A percentile compares a stretch with the other conserved stretches of the same genome.
Conservation (phyloP, 2,888 invertebrate species). For the Microctonus aethiopoides region DNA sequence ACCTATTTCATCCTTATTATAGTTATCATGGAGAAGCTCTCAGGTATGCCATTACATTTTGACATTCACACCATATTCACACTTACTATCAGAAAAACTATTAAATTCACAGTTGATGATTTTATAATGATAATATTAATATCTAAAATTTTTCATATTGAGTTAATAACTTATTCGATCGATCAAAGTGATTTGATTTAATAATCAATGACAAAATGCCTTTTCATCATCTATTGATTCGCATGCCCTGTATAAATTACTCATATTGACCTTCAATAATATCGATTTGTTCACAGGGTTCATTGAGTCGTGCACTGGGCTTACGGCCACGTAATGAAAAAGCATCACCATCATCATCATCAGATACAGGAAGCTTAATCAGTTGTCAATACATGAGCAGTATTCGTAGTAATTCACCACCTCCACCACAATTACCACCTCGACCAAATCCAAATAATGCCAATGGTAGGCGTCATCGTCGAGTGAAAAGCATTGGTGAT, state of each 20-base stretch:
- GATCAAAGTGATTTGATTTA: not conserved
- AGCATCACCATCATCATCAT: slow-evolving; percentile 77
- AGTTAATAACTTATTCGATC: not conserved
- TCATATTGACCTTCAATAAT: slow-evolving; percentile 14
- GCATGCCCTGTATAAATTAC: not conserved
- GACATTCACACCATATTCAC: not conserved
- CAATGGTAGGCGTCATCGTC: slow-evolving; percentile 72
- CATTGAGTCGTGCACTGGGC: slow-evolving; percentile 79
- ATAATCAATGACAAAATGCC: not conserved
- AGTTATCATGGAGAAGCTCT: slow-evolving; percentile 62
- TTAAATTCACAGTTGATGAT: not conserved
- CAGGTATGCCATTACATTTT: slow-evolving; percentile 56
- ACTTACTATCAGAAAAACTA: not conserved
- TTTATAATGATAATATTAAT: not conserved
- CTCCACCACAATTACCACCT: slow-evolving; percentile 68
- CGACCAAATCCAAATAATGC: slow-evolving; percentile 52
- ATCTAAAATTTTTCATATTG: not conserved
- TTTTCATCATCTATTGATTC: not conserved
- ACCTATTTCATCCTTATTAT: slow-evolving; percentile 60
- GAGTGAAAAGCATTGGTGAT: slow-evolving; percentile 81
- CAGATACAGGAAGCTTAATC: slow-evolving; percentile 71
- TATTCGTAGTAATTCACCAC: slow-evolving; percentile 70
- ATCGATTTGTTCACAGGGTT: slow-evolving; percentile 71
- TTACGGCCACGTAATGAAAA: slow-evolving; percentile 73
- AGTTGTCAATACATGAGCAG: slow-evolving; percentile 71